Conservation (phyloP, 2,888 invertebrate genomes). For the Mellilla xanthometata region DNA sequence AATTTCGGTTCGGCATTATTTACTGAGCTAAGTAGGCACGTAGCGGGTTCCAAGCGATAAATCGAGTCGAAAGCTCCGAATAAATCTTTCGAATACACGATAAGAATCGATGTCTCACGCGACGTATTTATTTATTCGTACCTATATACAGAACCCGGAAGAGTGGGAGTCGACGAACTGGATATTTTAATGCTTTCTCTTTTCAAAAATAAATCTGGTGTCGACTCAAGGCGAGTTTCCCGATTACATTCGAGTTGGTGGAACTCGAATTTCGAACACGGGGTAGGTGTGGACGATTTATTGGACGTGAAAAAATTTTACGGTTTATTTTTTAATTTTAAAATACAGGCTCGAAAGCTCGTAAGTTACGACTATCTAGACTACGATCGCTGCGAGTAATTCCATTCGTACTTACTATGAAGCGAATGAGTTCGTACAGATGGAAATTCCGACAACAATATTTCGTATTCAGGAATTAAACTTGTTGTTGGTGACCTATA, state of each 20-base stretch:
- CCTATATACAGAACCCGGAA: slow-evolving; percentile 65
- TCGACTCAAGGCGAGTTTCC: slow-evolving; percentile 23
- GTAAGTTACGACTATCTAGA: slow-evolving; percentile 14
- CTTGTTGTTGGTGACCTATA: neutral
- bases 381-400: slow-evolving; percentile 16
- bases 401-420: slow-evolving; percentile 12
- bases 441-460: slow-evolving; percentile 2
- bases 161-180: slow-evolving; percentile 56
- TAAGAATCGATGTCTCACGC: slow-evolving; percentile 81
- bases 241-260: slow-evolving; percentile 23
- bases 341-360: slow-evolving; percentile 12
- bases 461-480: slow-evolving; percentile 3
- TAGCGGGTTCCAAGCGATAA: slow-evolving; percentile 77
- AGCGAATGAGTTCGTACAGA: slow-evolving; percentile 1
- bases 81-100: slow-evolving; percentile 76
- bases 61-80: slow-evolving; percentile 71
- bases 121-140: slow-evolving; percentile 69
- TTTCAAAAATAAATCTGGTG: slow-evolving; percentile 37
- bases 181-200: slow-evolving; percentile 51
- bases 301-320: slow-evolving; percentile 16
- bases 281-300: slow-evolving; percentile 23
- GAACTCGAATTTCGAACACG: slow-evolving; percentile 23
- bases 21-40: slow-evolving; percentile 78
- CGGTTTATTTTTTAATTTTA: slow-evolving; percentile 16
- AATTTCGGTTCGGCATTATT: slow-evolving; percentile 76